Evolutionary conservation across 2,113 vertebrate genomes (phyloP), one percentile per base, ranked within the genome.

Genomic region (Sapajus apella): DNA sequence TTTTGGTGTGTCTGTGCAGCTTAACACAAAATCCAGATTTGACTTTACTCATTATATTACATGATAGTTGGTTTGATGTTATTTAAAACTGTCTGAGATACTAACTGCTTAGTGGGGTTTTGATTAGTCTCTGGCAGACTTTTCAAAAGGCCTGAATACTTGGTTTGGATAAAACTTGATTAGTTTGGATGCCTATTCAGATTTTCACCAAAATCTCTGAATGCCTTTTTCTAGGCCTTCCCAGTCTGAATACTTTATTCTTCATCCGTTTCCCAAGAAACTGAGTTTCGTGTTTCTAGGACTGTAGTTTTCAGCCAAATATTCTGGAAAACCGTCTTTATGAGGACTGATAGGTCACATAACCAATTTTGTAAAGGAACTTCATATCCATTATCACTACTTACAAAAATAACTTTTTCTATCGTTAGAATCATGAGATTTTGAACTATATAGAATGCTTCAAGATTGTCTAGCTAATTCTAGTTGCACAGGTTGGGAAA

Each of bases 91-190:
- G 92, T 77, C 80, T 96, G 77, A 93, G 73, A 84, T 83, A 91
- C 58, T 94, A 88, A 96, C 27, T 14, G 11, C 79, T 96, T 93
- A 91, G 68, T 94, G 37, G 91, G 61, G 35, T 94, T 97, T 96
- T 96, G 88, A 91, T 97, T 93, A 96, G 68, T 91, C 82, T 84
- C 47, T 94, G 80, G 94, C 23, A 72, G 82, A 94, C 64, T 91
- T 96, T 91, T 96, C 82, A 87, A 93, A 97, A 96, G 52, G 14
- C 16, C 35, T 94, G 47, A 10, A 43, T 88, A 87, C 97, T 96
- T 97, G 47, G 45, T 96, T 97, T 96, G 86, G 95, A 94, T 79
- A 86, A 97, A 93, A 35, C 32, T 79, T 97, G 87, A 91, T 97
- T 95, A 82, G 82, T 52, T 94, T 97, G 77, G 91, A 96, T 79